phyloP scores from a whole-genome alignment of 2,888 invertebrate species.

The Agrochola litura region DNA sequence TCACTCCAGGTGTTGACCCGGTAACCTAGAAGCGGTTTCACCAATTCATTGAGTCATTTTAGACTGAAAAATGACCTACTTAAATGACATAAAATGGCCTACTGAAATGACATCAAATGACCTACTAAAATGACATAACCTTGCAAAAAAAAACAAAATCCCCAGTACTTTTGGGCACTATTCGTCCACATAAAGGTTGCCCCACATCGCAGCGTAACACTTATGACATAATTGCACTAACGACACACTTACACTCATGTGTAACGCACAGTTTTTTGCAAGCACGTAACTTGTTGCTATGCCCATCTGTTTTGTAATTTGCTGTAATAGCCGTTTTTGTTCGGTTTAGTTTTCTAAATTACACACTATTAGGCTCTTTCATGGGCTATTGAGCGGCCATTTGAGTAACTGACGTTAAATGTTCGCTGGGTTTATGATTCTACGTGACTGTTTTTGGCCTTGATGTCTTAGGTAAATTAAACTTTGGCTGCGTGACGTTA shows the following conservation, averaged over 20 bases:
- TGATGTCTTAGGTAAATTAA: neutral
- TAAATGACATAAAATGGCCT: neutral
- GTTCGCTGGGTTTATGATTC: neutral
- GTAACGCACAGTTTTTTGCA: slow-evolving; percentile 60
- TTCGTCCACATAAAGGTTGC: slow-evolving; percentile 55
- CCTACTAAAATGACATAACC: neutral
- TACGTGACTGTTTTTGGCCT: neutral
- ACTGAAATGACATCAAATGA: neutral
- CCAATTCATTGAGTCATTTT: neutral
- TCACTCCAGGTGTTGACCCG: neutral
- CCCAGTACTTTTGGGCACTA: slow-evolving; percentile 3
- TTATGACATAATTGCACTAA: slow-evolving; percentile 57
- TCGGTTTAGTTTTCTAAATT: slow-evolving; percentile 25
- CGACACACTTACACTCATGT: slow-evolving; percentile 59
- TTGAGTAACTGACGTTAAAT: slow-evolving; percentile 1
- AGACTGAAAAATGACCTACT: neutral
- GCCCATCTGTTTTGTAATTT: slow-evolving; percentile 61
- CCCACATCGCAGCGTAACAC: slow-evolving; percentile 55
- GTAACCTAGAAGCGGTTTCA: neutral
- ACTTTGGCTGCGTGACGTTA: neutral
- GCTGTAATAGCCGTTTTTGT: slow-evolving; percentile 39
- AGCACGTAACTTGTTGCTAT: slow-evolving; percentile 52
- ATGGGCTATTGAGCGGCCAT: slow-evolving; percentile 34
- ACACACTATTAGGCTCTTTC: slow-evolving; percentile 23
- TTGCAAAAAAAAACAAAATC: neutral